Evolutionary conservation across 2,888 invertebrate species (phyloP).

Genomic region (Sphecodes monilicornis): DNA sequence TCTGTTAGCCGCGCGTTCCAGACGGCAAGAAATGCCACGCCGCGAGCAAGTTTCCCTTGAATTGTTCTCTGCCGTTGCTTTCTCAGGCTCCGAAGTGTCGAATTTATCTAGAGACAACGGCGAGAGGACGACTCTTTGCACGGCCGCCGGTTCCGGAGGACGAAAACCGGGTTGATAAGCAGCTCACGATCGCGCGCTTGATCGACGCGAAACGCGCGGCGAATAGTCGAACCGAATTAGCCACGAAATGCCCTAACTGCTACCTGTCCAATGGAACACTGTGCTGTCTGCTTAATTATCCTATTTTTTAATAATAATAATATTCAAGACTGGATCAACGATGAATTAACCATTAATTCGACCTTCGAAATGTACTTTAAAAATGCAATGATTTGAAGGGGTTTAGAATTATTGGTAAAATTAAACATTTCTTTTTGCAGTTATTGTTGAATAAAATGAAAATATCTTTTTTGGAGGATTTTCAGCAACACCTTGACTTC

Average conservation of each 20-base stretch:
- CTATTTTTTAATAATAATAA: background rate
- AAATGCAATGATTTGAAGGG: background rate
- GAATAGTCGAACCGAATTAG: conserved; percentile 22
- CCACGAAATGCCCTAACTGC: background rate
- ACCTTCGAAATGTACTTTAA: background rate
- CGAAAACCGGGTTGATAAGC: conserved; percentile 4
- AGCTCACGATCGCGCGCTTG: background rate
- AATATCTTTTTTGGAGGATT: no score
- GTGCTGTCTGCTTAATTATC: background rate
- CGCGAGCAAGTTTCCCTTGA: conserved; percentile 9
- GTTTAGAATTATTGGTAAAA: no score
- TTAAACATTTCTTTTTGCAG: no score
- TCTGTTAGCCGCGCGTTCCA: conserved; percentile 52
- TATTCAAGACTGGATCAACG: background rate
- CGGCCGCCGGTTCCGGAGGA: background rate
- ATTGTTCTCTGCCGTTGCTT: conserved; percentile 32
- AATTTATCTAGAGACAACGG: conserved; percentile 11
- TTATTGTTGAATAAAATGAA: no score
- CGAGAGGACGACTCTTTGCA: background rate
- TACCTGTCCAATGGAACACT: background rate
- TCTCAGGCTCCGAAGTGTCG: background rate
- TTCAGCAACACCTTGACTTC: no score
- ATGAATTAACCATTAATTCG: background rate
- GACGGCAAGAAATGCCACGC: conserved; percentile 16
- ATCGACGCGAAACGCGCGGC: conserved; percentile 1